phyloP scores from a whole-genome alignment of 2,797 vertebrate genomes.

The Chelmon rostratus region DNA sequence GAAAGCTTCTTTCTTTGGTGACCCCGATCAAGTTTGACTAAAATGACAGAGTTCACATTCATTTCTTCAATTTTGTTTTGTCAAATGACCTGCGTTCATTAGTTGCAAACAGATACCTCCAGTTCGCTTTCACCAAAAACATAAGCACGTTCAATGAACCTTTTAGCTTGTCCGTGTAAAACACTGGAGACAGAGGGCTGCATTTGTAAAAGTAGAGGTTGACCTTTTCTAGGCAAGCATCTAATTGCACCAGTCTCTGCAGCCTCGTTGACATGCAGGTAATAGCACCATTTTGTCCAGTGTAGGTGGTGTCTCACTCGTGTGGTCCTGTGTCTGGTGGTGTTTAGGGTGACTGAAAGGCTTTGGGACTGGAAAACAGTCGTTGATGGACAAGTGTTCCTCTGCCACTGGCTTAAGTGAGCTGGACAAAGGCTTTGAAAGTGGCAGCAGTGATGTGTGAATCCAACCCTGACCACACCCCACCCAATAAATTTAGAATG shows the following conservation, averaged over 20 bases:
- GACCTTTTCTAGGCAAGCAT: not conserved
- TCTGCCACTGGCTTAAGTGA: not conserved
- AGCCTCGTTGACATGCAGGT: not conserved
- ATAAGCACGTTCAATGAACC: too few species aligned
- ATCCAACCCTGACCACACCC: not conserved
- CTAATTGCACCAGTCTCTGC: not conserved
- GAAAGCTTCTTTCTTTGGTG: too few species aligned
- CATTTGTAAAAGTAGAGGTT: not conserved
- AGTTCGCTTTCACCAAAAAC: not conserved
- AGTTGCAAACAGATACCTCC: too few species aligned
- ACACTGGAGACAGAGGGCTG: not conserved
- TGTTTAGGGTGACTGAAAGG: not conserved
- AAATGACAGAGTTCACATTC: too few species aligned
- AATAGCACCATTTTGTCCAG: not conserved
- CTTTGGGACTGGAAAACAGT: not conserved
- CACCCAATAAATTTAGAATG: not conserved
- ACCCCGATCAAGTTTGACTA: too few species aligned
- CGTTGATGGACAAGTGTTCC: not conserved
- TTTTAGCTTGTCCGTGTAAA: too few species aligned
- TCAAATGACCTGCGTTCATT: too few species aligned
- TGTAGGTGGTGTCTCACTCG: not conserved
- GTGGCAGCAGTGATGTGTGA: constrained; percentile 2
- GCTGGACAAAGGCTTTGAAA: not conserved
- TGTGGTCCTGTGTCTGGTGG: not conserved
- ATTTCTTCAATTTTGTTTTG: too few species aligned